Evolutionary conservation across 2,113 vertebrate genomes (phyloP), one percentile per base, ranked within the genome.

Genomic region (Chloebia gouldiae): DNA sequence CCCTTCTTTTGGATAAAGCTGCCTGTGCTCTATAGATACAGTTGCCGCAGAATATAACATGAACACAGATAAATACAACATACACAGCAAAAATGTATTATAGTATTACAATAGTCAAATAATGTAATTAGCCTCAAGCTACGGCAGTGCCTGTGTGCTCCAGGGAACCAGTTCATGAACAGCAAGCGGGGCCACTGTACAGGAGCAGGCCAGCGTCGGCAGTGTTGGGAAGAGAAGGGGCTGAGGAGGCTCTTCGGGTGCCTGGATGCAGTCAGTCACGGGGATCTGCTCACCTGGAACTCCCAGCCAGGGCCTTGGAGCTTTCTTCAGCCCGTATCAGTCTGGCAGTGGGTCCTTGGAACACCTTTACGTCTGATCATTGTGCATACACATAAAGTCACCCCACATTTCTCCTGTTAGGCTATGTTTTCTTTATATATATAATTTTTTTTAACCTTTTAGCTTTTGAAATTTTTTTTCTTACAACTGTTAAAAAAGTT

Each of bases 401-500:
- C 92, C 91, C 86, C 94, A 57, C 83, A 6, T 50, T 93, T 66
- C 80, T 95, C 92, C 96, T 92, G 87, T 93, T 93, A 96, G 97
- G 96, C 93, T 97, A 76, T 61, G 85, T 95, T 96, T 96, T 97
- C 96, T 96, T 96, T 95, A 91, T 80, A 97, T 65, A 97, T 90
- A 96, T 94, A 63, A 45, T 37, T 42, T 42, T 72, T 93, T 97
- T 96, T 80, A 89, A 95, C 63, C 63, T 93, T 96, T 93, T 86
- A 96, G 90, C 90, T 94, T 95, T 98, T 97, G 89, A 88, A 42
- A 35, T 94, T 96, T 96, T 96, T 97, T 95, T 97, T 97, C 97
- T 96, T 97, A 98, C 97, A 98, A 97, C 97, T 79, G 97, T 98
- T 98, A 97, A 97, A 98, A 97, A 99, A 98, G 98, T 98, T 97